Conservation (phyloP, 2,888 invertebrate genomes). For the Scaptomyza reducta region DNA sequence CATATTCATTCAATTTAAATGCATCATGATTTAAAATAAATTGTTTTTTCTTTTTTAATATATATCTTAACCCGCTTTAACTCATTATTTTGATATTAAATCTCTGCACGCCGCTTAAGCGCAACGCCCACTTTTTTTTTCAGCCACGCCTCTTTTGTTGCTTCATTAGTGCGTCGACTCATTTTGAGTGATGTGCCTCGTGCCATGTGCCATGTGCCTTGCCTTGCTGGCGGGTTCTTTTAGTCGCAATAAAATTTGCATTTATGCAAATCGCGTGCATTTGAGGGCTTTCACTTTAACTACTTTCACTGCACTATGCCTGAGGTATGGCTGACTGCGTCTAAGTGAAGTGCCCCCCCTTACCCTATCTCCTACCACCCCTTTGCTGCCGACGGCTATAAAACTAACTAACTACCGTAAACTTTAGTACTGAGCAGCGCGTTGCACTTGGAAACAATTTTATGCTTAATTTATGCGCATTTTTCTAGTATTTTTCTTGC, state of each 20-base stretch:
- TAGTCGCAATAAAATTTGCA: slow-evolving; percentile 56
- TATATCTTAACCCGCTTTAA: background rate
- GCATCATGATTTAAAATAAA: no score
- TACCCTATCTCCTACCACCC: background rate
- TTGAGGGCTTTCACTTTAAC: slow-evolving; percentile 61
- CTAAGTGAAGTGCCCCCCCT: slow-evolving; percentile 26
- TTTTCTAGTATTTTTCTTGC: slow-evolving; percentile 47
- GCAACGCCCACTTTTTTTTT: slow-evolving; percentile 34
- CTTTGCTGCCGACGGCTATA: slow-evolving; percentile 13
- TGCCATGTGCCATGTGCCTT: background rate
- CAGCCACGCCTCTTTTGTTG: slow-evolving; percentile 58
- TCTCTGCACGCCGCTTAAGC: slow-evolving; percentile 34
- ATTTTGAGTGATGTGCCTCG: slow-evolving; percentile 55
- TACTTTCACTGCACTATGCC: slow-evolving; percentile 50
- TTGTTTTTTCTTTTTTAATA: no score
- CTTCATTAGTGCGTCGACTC: slow-evolving; percentile 61
- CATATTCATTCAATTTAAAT: no score
- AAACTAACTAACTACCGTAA: slow-evolving; percentile 57
- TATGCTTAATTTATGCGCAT: slow-evolving; percentile 67
- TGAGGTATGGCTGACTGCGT: slow-evolving; percentile 31
- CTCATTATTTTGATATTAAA: slow-evolving; percentile 22
- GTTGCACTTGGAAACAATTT: slow-evolving; percentile 57
- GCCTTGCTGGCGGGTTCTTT: slow-evolving; percentile 5
- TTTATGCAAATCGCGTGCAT: slow-evolving; percentile 64
- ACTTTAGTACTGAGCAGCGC: slow-evolving; percentile 29